A percentile compares a stretch with the other conserved stretches of the same genome.
These are phyloP conservation scores for Laterallus jamaicensis DNA, from an alignment of 2,113 vertebrate species.

Conservation along the genomic window DNA sequence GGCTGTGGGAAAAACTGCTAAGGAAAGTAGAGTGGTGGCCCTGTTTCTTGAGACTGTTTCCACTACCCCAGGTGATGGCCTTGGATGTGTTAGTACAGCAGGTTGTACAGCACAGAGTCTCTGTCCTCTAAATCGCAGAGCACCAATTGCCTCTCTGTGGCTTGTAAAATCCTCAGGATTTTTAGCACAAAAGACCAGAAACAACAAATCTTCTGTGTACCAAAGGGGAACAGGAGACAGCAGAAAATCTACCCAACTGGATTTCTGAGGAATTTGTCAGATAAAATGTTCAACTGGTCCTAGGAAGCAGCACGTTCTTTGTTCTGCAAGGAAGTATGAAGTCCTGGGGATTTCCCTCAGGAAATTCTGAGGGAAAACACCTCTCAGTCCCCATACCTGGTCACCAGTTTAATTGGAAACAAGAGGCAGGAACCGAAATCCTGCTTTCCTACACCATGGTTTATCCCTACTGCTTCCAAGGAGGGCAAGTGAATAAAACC, in stretches of 20 bases:
- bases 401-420: neutral
- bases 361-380: neutral
- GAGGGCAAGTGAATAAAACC: neutral
- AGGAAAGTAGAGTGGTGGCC: neutral
- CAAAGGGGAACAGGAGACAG: neutral
- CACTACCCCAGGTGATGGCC: neutral
- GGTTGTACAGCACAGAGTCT: neutral
- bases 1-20: neutral
- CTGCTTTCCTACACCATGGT: neutral
- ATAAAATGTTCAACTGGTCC: neutral
- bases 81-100: neutral
- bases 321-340: neutral
- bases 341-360: neutral
- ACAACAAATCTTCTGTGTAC: neutral
- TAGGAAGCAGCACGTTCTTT: neutral
- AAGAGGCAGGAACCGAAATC: neutral
- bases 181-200: neutral
- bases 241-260: neutral
- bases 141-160: neutral
- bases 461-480: neutral
- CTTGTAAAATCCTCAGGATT: neutral
- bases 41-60: neutral
- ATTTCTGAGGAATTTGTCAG: neutral
- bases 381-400: neutral
- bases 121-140: neutral